These are phyloP conservation scores for Polylopha cassiicola DNA, from an alignment of 2,888 invertebrate species.

Conservation along the genomic window DNA sequence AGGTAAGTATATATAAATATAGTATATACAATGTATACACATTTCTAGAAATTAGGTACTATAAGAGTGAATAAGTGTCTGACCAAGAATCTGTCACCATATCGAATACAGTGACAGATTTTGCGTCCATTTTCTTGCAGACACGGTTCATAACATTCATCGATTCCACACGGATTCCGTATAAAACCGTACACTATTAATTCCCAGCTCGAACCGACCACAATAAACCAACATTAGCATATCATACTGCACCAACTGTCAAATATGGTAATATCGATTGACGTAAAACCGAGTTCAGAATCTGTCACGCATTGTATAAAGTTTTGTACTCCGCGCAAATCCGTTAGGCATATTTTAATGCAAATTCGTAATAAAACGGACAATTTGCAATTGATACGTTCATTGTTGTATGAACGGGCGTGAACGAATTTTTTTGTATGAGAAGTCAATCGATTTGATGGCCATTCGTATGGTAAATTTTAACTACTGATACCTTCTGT, in stretches of 20 bases:
- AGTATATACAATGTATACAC: too few relatives aligned
- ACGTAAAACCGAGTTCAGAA: constrained; percentile 55
- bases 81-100: too few relatives aligned
- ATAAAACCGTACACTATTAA: constrained; percentile 5
- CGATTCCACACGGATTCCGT: constrained; percentile 4
- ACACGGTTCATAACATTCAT: too few relatives aligned
- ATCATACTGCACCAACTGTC: constrained; percentile 23
- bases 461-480: constrained; percentile 15
- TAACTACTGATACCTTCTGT: constrained; percentile 16
- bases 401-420: constrained; percentile 48
- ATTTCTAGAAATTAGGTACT: too few relatives aligned
- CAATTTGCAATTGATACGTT: constrained; percentile 45
- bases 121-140: too few relatives aligned
- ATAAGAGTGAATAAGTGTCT: too few relatives aligned
- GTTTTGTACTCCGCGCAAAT: constrained; percentile 56
- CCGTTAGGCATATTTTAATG: constrained; percentile 65
- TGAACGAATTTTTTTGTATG: constrained; percentile 33
- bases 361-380: constrained; percentile 45
- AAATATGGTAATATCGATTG: constrained; percentile 61
- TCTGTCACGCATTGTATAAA: constrained; percentile 61
- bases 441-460: constrained; percentile 13
- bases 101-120: too few relatives aligned
- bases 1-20: too few relatives aligned
- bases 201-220: constrained; percentile 8
- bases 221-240: constrained; percentile 24